Evolutionary conservation across 2,113 vertebrate genomes (phyloP).

Genomic region (Osmerus eperlanus): DNA sequence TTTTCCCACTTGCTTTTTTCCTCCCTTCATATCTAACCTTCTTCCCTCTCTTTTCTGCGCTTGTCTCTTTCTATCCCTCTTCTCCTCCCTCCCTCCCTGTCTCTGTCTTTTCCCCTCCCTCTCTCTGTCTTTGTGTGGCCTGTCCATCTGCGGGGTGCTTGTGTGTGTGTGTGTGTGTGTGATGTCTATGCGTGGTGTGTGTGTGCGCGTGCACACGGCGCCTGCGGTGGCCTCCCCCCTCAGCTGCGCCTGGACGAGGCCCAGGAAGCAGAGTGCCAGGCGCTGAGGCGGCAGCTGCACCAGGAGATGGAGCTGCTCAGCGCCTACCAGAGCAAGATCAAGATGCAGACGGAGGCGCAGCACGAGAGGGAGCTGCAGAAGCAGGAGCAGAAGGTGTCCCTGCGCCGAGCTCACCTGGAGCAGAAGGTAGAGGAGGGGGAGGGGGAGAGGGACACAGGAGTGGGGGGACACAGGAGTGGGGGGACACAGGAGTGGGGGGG

Average conservation of each 20-base stretch:
- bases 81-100: not conserved
- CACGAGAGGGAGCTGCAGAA: constrained; percentile 97
- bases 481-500: not conserved
- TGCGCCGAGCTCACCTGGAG: constrained; percentile 94
- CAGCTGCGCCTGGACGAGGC: constrained; percentile 97
- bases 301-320: constrained; percentile 99
- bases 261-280: constrained; percentile 98
- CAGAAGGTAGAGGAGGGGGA: constrained; percentile 81
- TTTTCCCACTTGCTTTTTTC: not conserved
- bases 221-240: constrained; percentile 11
- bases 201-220: not conserved
- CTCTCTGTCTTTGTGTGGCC: not conserved
- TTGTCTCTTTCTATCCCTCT: constrained; percentile 11
- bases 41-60: not conserved
- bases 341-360: constrained; percentile 99
- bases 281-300: constrained; percentile 96
- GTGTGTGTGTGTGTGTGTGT: constrained; percentile 20
- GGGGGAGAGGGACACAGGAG: not conserved
- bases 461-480: not conserved
- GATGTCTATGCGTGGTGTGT: not conserved
- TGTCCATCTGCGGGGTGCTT: not conserved
- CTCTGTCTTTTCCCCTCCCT: not conserved
- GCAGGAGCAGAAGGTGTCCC: constrained; percentile 95
- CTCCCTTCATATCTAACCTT: not conserved
- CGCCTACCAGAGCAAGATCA: constrained; percentile 99